Evolutionary conservation across 2,113 vertebrate genomes (phyloP).

Genomic region (Lycaon pictus): DNA sequence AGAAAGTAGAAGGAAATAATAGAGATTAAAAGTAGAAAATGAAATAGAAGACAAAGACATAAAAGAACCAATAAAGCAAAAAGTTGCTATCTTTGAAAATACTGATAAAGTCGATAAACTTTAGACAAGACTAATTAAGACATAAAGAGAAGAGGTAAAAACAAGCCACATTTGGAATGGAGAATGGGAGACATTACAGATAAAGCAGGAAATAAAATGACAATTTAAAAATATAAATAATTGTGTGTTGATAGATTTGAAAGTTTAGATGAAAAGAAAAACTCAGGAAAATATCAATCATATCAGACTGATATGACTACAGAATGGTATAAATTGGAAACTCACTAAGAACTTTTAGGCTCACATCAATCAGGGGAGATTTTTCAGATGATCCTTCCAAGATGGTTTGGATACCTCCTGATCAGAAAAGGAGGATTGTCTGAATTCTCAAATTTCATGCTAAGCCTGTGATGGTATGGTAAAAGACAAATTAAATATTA

Average conservation of each 20-base stretch:
- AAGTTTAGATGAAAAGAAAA: background rate
- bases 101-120: background rate
- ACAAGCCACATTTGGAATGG: background rate
- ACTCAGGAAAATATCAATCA: background rate
- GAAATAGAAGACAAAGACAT: background rate
- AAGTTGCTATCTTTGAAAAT: background rate
- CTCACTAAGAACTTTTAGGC: background rate
- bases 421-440: background rate
- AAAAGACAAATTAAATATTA: background rate
- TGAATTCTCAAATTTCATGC: background rate
- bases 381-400: background rate
- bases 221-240: background rate
- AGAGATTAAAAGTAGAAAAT: background rate
- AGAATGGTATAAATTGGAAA: background rate
- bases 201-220: background rate
- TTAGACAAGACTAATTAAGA: background rate
- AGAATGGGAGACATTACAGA: background rate
- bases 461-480: background rate
- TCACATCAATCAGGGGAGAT: background rate
- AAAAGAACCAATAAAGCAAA: background rate
- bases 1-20: background rate
- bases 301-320: background rate
- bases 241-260: background rate
- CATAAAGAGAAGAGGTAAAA: background rate
- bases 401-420: background rate